phyloP scores from a whole-genome alignment of 1,140 invertebrate species.

The Aplysia californica region DNA sequence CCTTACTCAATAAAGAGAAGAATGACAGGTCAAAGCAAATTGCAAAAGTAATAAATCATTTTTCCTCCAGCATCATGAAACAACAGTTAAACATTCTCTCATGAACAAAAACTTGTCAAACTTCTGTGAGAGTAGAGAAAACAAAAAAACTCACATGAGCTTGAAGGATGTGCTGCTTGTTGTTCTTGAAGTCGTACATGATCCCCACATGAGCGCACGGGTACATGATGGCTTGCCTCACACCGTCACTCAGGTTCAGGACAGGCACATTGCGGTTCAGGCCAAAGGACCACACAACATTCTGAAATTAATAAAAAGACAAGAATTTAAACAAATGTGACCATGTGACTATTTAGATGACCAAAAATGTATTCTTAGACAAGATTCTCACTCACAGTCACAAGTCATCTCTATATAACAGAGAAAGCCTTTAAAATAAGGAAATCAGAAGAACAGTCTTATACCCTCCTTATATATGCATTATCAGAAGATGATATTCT shows the following conservation, averaged over 20 bases:
- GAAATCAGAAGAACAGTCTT: constrained; percentile 4
- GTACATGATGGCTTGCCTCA: constrained; percentile 64
- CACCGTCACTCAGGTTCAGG: constrained; percentile 61
- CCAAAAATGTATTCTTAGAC: background rate
- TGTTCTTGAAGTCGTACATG: constrained; percentile 65
- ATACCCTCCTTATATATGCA: too few relatives aligned
- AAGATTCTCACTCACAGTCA: background rate
- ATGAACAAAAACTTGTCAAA: too few relatives aligned
- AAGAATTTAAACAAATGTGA: background rate
- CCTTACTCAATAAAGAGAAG: too few relatives aligned
- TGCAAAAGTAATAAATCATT: too few relatives aligned
- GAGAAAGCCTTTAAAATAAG: background rate
- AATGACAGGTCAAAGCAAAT: too few relatives aligned
- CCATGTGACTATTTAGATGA: background rate
- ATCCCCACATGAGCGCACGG: constrained; percentile 67
- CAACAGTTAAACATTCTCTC: too few relatives aligned
- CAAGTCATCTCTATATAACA: background rate
- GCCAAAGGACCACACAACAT: constrained; percentile 67
- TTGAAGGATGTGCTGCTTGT: constrained; percentile 66
- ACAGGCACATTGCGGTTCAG: constrained; percentile 64
- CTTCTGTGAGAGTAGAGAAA: too few relatives aligned
- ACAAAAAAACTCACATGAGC: constrained; percentile 62
- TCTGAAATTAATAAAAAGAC: constrained; percentile 50
- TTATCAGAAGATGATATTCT: too few relatives aligned
- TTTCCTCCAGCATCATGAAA: too few relatives aligned